phyloP scores from a whole-genome alignment of 2,113 vertebrate species.

The Rafetus swinhoei region DNA sequence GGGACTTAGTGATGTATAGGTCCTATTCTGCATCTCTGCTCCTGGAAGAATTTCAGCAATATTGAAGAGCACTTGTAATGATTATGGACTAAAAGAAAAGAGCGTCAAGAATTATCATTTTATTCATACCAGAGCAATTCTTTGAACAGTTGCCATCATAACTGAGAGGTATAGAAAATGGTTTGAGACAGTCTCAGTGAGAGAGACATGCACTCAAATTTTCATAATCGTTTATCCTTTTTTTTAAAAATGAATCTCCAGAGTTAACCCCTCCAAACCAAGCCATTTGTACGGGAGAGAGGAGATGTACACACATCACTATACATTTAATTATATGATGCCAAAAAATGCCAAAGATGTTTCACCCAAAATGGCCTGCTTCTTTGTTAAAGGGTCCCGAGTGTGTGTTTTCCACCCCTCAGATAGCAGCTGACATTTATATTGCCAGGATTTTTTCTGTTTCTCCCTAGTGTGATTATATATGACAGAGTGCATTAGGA shows the following conservation, averaged over 20 bases:
- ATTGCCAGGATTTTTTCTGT: not conserved
- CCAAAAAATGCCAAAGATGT: accelerated
- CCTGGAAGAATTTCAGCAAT: not conserved
- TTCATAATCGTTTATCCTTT: not conserved
- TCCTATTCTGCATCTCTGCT: not conserved
- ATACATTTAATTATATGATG: accelerated
- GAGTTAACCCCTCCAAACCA: not conserved
- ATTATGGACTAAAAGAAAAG: not conserved
- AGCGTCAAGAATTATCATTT: too few relatives aligned
- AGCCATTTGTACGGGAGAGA: accelerated
- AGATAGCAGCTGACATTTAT: not conserved
- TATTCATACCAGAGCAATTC: accelerated
- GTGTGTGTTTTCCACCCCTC: not conserved
- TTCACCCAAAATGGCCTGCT: accelerated
- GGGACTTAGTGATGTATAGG: not conserved
- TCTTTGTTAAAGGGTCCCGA: not conserved
- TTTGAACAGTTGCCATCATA: not conserved
- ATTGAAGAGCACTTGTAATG: not conserved
- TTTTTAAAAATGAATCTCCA: not conserved
- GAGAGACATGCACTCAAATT: not conserved
- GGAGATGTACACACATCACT: accelerated
- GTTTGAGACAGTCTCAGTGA: not conserved
- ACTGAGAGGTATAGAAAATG: not conserved
- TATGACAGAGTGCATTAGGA: not conserved
- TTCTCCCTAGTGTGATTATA: not conserved